Percentiles rank a stretch among this genome's conserved stretches.
Evolutionary conservation across 1,140 invertebrate genomes (phyloP).

Genomic region (Diabrotica undecimpunctata): DNA sequence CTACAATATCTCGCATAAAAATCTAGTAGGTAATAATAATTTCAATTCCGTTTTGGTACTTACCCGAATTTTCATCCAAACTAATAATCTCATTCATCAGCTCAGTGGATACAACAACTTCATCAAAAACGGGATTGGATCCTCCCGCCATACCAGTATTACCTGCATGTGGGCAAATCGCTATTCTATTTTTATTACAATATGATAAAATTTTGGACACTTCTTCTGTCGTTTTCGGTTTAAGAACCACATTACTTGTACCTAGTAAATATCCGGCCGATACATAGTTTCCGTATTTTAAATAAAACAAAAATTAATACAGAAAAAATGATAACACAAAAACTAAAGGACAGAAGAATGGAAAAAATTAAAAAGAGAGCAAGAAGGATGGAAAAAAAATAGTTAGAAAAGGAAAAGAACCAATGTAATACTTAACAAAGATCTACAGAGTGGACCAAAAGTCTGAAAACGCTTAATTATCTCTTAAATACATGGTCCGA

Average conservation of each 20-base stretch:
- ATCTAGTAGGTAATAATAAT: slow-evolving; percentile 53
- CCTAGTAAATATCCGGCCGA: too few species aligned
- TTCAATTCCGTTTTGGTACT: background rate
- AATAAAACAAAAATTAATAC: too few species aligned
- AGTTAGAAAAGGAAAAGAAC: too few species aligned
- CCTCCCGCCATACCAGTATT: slow-evolving; percentile 93
- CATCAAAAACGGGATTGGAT: slow-evolving; percentile 94
- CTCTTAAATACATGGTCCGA: too few species aligned
- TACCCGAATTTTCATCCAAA: slow-evolving; percentile 62
- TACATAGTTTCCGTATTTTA: too few species aligned
- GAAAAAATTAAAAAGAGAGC: too few species aligned
- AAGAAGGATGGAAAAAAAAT: too few species aligned
- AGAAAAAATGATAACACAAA: too few species aligned
- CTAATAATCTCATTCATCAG: slow-evolving; percentile 85
- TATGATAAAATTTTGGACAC: slow-evolving; percentile 81
- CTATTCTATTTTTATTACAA: slow-evolving; percentile 79
- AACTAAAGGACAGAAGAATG: too few species aligned
- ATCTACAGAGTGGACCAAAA: too few species aligned
- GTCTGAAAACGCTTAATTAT: too few species aligned
- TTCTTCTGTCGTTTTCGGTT: slow-evolving; percentile 82
- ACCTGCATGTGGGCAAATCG: slow-evolving; percentile 92
- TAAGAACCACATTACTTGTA: slow-evolving; percentile 65
- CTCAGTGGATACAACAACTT: slow-evolving; percentile 83
- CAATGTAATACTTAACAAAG: too few species aligned
- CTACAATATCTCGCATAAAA: slow-evolving; percentile 42